Conservation (phyloP, 2,888 invertebrate genomes). For the Pristionchus exspectatus region DNA sequence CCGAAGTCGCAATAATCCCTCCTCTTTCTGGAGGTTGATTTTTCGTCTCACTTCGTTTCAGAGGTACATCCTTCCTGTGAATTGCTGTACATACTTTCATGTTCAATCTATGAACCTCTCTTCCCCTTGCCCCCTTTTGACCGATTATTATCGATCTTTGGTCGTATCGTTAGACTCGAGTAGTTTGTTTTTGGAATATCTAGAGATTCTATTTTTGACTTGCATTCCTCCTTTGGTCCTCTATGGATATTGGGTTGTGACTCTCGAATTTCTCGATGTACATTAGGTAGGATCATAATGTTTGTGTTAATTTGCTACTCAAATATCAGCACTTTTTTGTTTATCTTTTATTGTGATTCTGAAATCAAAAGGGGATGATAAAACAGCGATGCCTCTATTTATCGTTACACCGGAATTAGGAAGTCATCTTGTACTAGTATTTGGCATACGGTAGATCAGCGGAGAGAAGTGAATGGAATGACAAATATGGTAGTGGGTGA, state of each 20-base stretch:
- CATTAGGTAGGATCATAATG: slow-evolving; percentile 2
- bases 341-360: slow-evolving; percentile 15
- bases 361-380: not conserved
- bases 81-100: slow-evolving; percentile 35
- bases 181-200: slow-evolving; percentile 27
- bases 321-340: not conserved
- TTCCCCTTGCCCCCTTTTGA: not conserved
- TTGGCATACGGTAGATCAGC: slow-evolving; percentile 31
- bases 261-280: slow-evolving; percentile 25
- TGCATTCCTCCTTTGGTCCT: not conserved
- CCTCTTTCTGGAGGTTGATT: slow-evolving; percentile 67
- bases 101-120: not conserved
- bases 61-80: slow-evolving; percentile 27
- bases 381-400: not conserved
- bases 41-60: not conserved
- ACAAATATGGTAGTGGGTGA: slow-evolving; percentile 42
- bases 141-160: slow-evolving; percentile 35
- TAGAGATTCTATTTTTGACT: slow-evolving; percentile 9
- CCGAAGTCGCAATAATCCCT: slow-evolving; percentile 68
- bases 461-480: slow-evolving; percentile 33
- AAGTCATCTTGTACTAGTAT: slow-evolving; percentile 12
- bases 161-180: not conserved
- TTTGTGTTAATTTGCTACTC: slow-evolving; percentile 35
- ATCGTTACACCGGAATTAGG: slow-evolving; percentile 27
- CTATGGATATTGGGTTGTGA: not conserved